Evolutionary conservation across 2,888 invertebrate genomes (phyloP).

Genomic region (Panopea generosa): DNA sequence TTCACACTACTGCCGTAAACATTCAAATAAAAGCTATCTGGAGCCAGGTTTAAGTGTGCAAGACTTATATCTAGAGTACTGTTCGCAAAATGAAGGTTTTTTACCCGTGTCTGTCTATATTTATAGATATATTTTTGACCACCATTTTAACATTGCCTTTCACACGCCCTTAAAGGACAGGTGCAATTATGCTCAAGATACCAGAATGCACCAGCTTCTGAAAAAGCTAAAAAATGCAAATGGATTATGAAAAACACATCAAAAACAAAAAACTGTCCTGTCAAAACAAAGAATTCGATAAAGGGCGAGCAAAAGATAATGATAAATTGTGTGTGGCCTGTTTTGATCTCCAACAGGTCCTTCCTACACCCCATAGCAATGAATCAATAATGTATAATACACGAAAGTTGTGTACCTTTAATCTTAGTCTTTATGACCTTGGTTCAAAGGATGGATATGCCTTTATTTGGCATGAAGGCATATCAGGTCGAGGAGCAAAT

Average conservation of each 20-base stretch:
- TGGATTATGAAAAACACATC: constrained; percentile 15
- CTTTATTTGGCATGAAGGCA: constrained; percentile 32
- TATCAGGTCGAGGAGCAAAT: constrained; percentile 20
- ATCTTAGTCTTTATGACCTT: constrained; percentile 26
- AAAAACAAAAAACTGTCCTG: constrained; percentile 27
- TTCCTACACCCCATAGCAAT: constrained; percentile 10
- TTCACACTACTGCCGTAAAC: constrained; percentile 31
- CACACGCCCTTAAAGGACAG: constrained; percentile 29
- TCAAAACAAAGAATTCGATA: constrained; percentile 31
- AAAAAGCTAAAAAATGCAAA: constrained; percentile 3
- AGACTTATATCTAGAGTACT: constrained; percentile 6
- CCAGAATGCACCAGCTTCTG: constrained; percentile 18
- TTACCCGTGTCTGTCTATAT: constrained; percentile 7
- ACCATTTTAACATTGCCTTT: constrained; percentile 27
- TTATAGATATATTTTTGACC: constrained; percentile 28
- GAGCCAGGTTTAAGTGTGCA: constrained; percentile 5
- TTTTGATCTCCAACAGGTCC: constrained; percentile 24
- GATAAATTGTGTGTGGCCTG: not conserved
- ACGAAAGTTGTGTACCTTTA: constrained; percentile 19
- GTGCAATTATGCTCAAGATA: constrained; percentile 32
- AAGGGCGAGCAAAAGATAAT: constrained; percentile 7
- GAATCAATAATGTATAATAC: constrained; percentile 21
- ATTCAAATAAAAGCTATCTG: constrained; percentile 22
- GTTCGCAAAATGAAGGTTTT: no score
- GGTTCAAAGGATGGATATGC: constrained; percentile 18